Percentiles rank a stretch among this genome's conserved stretches.
These are phyloP conservation scores for Acipenser transmontanus DNA, from an alignment of 2,797 vertebrate genomes.

Conservation along the genomic window DNA sequence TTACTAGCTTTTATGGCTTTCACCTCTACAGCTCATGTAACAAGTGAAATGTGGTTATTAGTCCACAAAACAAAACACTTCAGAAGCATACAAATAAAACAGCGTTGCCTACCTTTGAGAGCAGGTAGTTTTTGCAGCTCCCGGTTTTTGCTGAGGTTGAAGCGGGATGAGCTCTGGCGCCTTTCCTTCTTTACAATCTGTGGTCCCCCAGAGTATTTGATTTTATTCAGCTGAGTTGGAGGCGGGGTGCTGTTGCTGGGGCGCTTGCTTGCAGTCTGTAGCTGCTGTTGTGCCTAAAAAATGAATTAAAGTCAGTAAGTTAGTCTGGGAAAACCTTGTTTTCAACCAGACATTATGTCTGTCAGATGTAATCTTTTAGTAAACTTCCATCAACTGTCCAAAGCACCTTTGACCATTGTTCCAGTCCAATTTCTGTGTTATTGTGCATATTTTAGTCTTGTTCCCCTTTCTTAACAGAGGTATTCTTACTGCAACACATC, in stretches of 20 bases:
- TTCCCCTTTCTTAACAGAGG: too few relatives aligned
- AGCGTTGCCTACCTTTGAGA: slow-evolving; percentile 75
- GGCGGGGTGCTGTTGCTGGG: slow-evolving; percentile 87
- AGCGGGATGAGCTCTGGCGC: slow-evolving; percentile 88
- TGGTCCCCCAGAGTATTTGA: slow-evolving; percentile 90
- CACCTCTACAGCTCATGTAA: too few relatives aligned
- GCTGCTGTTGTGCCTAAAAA: slow-evolving; percentile 44
- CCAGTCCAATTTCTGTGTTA: too few relatives aligned
- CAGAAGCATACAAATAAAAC: too few relatives aligned
- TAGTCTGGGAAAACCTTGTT: slow-evolving; percentile 5
- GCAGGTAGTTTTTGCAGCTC: slow-evolving; percentile 89
- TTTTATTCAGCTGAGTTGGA: slow-evolving; percentile 92
- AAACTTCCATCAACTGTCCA: too few relatives aligned
- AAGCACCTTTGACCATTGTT: too few relatives aligned
- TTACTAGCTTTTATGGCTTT: too few relatives aligned
- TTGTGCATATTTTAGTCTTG: too few relatives aligned
- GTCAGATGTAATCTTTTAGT: too few relatives aligned
- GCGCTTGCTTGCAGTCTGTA: slow-evolving; percentile 76
- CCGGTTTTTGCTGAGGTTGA: slow-evolving; percentile 88
- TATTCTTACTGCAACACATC: too few relatives aligned
- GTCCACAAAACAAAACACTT: too few relatives aligned
- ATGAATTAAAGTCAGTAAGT: background rate
- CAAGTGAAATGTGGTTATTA: too few relatives aligned
- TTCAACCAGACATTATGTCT: background rate
- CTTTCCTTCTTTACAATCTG: slow-evolving; percentile 96